Percentiles rank a stretch among this genome's conserved stretches.
These are phyloP conservation scores for Halcyon malimbica DNA, from an alignment of 2,113 vertebrate genomes.

Conservation along the genomic window DNA sequence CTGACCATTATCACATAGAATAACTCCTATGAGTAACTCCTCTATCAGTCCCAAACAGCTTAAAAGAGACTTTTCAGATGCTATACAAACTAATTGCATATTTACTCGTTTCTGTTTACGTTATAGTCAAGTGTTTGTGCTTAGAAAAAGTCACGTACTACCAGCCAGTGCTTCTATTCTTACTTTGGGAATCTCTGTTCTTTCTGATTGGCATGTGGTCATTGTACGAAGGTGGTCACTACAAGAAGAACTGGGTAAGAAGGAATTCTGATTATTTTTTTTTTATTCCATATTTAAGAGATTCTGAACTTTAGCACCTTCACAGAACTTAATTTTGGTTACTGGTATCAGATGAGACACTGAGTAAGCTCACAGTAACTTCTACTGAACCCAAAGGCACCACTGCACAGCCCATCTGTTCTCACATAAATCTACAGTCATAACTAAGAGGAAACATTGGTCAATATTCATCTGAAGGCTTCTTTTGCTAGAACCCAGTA, in stretches of 20 bases:
- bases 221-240: neutral
- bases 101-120: neutral
- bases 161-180: neutral
- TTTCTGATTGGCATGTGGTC: neutral
- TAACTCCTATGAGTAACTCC: neutral
- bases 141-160: neutral
- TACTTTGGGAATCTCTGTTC: neutral
- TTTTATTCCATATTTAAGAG: neutral
- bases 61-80: neutral
- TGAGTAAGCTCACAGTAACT: neutral
- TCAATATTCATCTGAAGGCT: neutral
- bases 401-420: fast-evolving
- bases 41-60: neutral
- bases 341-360: neutral
- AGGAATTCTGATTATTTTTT: neutral
- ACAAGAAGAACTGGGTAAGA: neutral
- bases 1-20: neutral
- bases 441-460: neutral
- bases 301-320: neutral
- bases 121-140: neutral
- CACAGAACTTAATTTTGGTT: neutral
- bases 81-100: neutral
- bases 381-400: neutral
- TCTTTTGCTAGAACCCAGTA: neutral
- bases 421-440: neutral